Base-by-base conservation (phyloP, 1,140 invertebrate species). In the Dendrolimus punctatus region DNA sequence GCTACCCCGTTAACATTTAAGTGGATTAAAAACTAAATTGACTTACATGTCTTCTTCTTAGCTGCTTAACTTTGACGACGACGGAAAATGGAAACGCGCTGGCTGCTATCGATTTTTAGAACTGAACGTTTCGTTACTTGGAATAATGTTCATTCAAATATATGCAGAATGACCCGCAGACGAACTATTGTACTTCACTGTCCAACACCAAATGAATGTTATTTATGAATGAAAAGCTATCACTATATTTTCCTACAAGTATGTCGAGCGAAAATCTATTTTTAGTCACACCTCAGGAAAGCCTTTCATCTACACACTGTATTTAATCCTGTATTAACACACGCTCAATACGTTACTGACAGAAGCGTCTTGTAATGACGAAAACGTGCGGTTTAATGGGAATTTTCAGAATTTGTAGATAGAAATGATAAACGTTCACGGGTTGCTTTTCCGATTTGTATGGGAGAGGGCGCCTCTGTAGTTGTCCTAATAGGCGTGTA, bases 401-500 rank as follows among this genome's bases (percentile, higher is more conserved):
- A 63, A 66, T 57, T 76, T 74, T 76, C 63, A 61, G 65, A 73
- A 75, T 73, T 78, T 75, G 73, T 64, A 68, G 69, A 67, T 58
- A 67, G 66, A 73, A 69, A 65, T 67, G 73, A 76, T 79, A 62
- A 85, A 79, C 73, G 80, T 80, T 76, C 70, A 62, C 66, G 66
- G 71, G 68, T 51, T 54, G 65, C 71, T 80, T 82, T 81, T 65
- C 69, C 71, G 64, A 76, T 77, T 82, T 81, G 78, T 76, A 79
- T 81, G 80, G 66, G 59, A 84, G 82, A 86, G 80, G 82, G 82
- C 79, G 82, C 82, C 71, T 62, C 73, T 62, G 71, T 77, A 68
- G 67, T 71, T 68, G 61, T 71, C 64, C 53, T 75, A 79, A 75
- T 81, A 74, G 74, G 72, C 61, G 70, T 66, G 73, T 76, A 82